A percentile compares a stretch with the other conserved stretches of the same genome.
phyloP scores from a whole-genome alignment of 2,113 vertebrate genomes.

The Petrocephalus microphthalmus region DNA sequence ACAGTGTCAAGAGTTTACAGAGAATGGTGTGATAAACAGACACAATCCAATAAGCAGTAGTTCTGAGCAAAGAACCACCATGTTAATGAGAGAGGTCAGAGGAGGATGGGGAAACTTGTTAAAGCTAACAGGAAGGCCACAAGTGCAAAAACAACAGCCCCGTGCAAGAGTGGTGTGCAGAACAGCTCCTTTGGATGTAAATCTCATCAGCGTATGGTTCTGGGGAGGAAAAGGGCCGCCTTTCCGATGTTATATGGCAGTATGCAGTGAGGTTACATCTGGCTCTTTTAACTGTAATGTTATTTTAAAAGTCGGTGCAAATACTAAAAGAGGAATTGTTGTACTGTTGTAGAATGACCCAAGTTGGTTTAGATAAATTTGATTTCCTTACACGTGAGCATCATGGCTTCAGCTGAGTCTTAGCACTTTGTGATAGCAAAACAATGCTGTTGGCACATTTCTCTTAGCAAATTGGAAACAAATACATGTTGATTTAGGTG shows the following conservation, averaged over 20 bases:
- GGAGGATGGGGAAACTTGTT: background rate
- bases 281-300: background rate
- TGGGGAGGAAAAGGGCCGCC: background rate
- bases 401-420: background rate
- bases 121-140: background rate
- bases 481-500: background rate
- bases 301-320: background rate
- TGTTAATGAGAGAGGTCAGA: background rate
- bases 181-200: background rate
- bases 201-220: background rate
- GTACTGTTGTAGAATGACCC: background rate
- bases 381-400: background rate
- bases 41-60: background rate
- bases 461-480: background rate
- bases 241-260: background rate
- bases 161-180: background rate
- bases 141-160: background rate
- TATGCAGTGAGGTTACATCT: background rate
- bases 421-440: background rate
- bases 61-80: background rate
- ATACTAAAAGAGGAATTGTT: background rate
- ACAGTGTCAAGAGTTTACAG: background rate
- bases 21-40: background rate
- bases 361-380: background rate
- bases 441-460: background rate